These are phyloP conservation scores for Planococcus citri DNA, from an alignment of 1,140 invertebrate species.

Conservation along the genomic window DNA sequence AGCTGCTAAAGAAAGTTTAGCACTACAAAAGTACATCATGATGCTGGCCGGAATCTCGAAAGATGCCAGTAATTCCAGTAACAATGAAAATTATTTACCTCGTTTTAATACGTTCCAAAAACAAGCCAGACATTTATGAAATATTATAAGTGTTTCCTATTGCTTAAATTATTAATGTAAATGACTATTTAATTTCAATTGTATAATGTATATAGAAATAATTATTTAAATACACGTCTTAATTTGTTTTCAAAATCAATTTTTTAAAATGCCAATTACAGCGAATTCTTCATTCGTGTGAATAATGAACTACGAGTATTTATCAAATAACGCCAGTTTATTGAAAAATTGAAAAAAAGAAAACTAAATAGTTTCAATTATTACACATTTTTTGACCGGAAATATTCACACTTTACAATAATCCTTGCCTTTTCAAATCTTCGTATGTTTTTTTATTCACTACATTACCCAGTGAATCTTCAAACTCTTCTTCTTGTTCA, in stretches of 20 bases:
- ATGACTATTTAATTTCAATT: no score
- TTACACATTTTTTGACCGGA: neutral
- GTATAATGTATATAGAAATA: no score
- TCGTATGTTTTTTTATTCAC: conserved; percentile 97
- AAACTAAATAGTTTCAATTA: neutral
- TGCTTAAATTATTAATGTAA: no score
- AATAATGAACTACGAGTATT: no score
- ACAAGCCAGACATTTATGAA: neutral
- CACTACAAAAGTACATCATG: conserved; percentile 10
- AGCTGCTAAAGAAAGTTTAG: neutral
- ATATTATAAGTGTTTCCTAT: neutral
- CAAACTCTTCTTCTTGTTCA: conserved; percentile 96
- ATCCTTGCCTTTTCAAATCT: conserved; percentile 94
- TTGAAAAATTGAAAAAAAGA: no score
- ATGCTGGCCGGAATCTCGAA: neutral
- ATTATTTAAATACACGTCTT: no score
- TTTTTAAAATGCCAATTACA: no score
- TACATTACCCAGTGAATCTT: conserved; percentile 97
- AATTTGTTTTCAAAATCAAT: no score
- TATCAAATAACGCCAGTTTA: no score
- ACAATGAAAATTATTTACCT: neutral
- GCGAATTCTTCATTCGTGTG: neutral
- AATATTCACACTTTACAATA: conserved; percentile 48
- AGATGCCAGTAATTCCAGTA: neutral
- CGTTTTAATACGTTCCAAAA: neutral